Evolutionary conservation across 1,140 invertebrate species (phyloP).

Genomic region (Aradophagus sp.): DNA sequence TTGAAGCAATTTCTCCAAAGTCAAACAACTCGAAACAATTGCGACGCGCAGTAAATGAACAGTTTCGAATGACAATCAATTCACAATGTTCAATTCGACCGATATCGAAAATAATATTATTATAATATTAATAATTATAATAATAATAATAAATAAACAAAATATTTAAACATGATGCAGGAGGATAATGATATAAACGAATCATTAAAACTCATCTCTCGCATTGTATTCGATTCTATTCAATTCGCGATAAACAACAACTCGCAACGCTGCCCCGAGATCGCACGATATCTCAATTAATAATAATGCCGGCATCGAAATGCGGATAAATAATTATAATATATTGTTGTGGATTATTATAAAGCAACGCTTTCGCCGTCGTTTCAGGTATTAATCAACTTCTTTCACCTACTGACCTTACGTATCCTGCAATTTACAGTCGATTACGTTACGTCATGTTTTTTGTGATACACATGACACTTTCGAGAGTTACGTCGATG

Average conservation of each 20-base stretch:
- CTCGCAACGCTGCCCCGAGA: neutral
- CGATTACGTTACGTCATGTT: slow-evolving; percentile 32
- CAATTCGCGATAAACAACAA: slow-evolving; percentile 15
- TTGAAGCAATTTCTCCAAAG: no score
- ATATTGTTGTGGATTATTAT: slow-evolving; percentile 9
- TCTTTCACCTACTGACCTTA: slow-evolving; percentile 35
- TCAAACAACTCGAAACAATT: no score
- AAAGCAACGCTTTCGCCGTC: slow-evolving; percentile 4
- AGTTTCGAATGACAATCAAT: no score
- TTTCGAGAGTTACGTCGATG: slow-evolving; percentile 37
- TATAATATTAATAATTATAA: no score
- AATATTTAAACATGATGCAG: slow-evolving; percentile 1
- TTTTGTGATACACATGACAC: slow-evolving; percentile 38
- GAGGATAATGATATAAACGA: slow-evolving; percentile 2
- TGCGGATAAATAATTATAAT: slow-evolving; percentile 26
- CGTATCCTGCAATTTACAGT: slow-evolving; percentile 8
- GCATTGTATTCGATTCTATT: no score
- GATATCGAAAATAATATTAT: no score
- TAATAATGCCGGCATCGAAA: slow-evolving; percentile 5
- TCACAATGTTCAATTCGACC: no score
- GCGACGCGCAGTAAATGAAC: no score
- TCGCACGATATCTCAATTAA: neutral
- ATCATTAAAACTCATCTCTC: slow-evolving; percentile 14
- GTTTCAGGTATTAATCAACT: slow-evolving; percentile 23
- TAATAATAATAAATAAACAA: slow-evolving; percentile 3